Evolutionary conservation across 2,888 invertebrate species (phyloP), one percentile per base, ranked within the genome.

Genomic region (Drosophila mimica): DNA sequence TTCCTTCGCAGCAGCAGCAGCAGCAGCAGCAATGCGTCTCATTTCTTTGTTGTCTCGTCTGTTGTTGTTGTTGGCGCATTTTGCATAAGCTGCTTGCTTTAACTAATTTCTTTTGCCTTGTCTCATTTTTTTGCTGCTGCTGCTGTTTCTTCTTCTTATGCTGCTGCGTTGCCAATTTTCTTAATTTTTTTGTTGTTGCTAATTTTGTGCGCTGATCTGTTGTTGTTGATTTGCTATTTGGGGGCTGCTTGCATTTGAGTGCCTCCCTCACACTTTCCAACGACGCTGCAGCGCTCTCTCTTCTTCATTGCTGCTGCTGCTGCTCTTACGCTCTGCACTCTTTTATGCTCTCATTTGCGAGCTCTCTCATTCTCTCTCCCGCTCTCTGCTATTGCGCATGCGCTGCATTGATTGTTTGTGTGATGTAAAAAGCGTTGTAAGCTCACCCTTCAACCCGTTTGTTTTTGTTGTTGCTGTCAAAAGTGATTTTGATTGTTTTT

Each of bases 371-470:
- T 36, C 20, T 40, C 34, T 61, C 38, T 61, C 15, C 17, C 9
- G 20, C 25, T 46, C 46, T 15, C 2, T 46, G 15, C 8, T 2
- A 57, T 25, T 71, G 88, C 90, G 88, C 85, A 56, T 73, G 86
- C 88, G 90, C 65, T 77, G 81, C 89, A 83, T 88, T 85, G 86
- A 82, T 88, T 86, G 90, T 88, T 89, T 88, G 73, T 88, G 88
- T 82, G 77, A 85, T 73, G 86, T 82, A 72, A 79, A 76, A 85
- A 73, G 74, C 78, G 71, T 65, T 85, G 82, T 84, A 81, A 87
- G 72, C 85, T 73, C 61, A 46, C 77, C 54, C 57, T 40, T 66
- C 64, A 49, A 30, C 20, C 48, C 52, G 28, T 48, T 53, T 64
- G 13, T 52, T 40, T 38, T 56, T 56, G 56, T 40, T 51, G 15